Percentiles rank a stretch among this genome's conserved stretches.
Conservation (phyloP, 2,888 invertebrate species). For the Megalurothrips usitatus region DNA sequence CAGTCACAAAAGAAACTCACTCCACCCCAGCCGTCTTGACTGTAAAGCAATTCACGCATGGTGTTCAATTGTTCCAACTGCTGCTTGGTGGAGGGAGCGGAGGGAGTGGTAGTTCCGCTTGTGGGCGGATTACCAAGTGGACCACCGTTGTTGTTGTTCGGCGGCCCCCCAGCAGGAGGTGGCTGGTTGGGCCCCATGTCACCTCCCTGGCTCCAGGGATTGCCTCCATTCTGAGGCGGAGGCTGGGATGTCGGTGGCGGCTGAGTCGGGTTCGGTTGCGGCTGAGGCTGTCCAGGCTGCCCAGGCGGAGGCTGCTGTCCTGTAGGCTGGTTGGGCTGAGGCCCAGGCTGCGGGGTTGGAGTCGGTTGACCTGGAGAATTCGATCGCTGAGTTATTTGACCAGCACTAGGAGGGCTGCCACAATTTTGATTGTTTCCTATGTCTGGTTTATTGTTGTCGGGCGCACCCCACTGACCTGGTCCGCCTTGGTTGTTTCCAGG, state of each 20-base stretch:
- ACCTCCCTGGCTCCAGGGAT: conserved; percentile 21
- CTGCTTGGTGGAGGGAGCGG: conserved; percentile 68
- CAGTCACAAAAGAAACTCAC: conserved; percentile 53
- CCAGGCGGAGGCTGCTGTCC: conserved; percentile 9
- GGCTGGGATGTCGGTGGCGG: conserved; percentile 54
- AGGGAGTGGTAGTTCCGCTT: conserved; percentile 41
- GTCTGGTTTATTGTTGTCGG: conserved; percentile 28
- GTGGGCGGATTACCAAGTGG: conserved; percentile 34
- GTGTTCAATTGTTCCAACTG: conserved; percentile 83
- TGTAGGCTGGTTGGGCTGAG: conserved; percentile 4
- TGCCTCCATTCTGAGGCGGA: conserved; percentile 12
- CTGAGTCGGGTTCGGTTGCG: conserved; percentile 47
- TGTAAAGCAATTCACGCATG: conserved; percentile 85
- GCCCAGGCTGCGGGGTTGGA: conserved; percentile 6
- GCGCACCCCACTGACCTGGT: conserved; percentile 37
- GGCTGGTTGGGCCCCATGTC: conserved; percentile 14
- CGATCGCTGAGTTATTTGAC: background rate
- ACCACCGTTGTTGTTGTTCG: conserved; percentile 28
- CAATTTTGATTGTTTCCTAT: background rate
- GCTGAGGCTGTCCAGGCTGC: conserved; percentile 31
- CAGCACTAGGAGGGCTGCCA: background rate
- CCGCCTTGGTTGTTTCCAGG: conserved; percentile 42
- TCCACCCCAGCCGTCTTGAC: conserved; percentile 91
- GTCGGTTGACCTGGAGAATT: conserved; percentile 14
- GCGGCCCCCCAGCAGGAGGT: conserved; percentile 27